Percentiles rank a stretch among this genome's conserved stretches.
Evolutionary conservation across 2,797 vertebrate species (phyloP).

Genomic region (Pangasius mekongensis): DNA sequence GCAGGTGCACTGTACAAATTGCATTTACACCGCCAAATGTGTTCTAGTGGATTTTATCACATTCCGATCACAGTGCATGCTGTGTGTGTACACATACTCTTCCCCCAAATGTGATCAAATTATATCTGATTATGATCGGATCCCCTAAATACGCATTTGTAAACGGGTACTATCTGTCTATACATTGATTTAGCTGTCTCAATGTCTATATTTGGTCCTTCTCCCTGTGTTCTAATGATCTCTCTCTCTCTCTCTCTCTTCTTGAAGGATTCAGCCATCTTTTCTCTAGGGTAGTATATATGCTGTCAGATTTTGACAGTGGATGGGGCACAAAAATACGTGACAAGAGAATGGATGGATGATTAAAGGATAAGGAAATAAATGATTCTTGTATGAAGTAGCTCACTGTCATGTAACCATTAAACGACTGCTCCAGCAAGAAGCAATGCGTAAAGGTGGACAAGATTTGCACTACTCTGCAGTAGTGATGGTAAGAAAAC

Average conservation of each 20-base stretch:
- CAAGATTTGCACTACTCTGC: background rate
- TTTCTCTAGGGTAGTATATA: background rate
- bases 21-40: background rate
- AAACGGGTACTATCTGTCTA: background rate
- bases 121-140: background rate
- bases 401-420: background rate
- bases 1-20: background rate
- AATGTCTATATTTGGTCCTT: background rate
- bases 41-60: background rate
- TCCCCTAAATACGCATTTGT: background rate
- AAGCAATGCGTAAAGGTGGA: background rate
- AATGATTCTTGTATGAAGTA: background rate
- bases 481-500: background rate
- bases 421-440: background rate
- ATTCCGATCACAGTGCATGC: background rate
- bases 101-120: background rate
- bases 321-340: background rate
- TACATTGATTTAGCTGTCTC: background rate
- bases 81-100: too few relatives aligned
- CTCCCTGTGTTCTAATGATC: too few relatives aligned
- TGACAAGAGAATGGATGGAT: background rate
- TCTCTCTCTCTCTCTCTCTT: background rate
- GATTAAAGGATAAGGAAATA: background rate
- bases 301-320: background rate
- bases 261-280: background rate